A percentile compares a stretch with the other conserved stretches of the same genome.
phyloP scores from a whole-genome alignment of 2,797 vertebrate species.

The Onychomys torridus region DNA sequence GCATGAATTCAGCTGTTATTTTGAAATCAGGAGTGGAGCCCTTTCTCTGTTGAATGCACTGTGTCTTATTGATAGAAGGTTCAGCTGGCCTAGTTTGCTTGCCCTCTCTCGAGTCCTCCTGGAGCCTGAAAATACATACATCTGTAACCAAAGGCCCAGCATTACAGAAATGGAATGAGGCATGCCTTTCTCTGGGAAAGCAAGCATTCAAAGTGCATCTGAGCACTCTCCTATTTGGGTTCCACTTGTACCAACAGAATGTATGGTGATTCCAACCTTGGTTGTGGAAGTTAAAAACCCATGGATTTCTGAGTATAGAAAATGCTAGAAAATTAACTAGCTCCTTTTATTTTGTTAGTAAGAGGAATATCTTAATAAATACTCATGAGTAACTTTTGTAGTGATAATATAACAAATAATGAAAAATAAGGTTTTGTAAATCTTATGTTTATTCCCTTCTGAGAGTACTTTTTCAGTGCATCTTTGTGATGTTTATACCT shows the following conservation, averaged over 20 bases:
- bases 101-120: background rate
- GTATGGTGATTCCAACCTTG: background rate
- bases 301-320: slow-evolving; percentile 20
- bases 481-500: background rate
- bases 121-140: background rate
- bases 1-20: slow-evolving; percentile 53
- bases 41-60: background rate
- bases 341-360: slow-evolving; percentile 36
- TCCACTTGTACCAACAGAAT: background rate
- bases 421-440: slow-evolving; percentile 21
- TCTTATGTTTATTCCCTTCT: background rate
- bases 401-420: background rate
- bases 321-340: slow-evolving; percentile 17
- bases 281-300: background rate
- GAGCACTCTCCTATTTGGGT: background rate
- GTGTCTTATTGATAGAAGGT: slow-evolving; percentile 7
- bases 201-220: background rate
- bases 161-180: background rate
- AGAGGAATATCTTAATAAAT: slow-evolving; percentile 28
- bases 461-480: background rate
- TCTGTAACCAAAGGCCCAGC: background rate
- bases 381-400: background rate
- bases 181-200: background rate
- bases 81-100: background rate
- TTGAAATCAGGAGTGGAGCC: background rate